phyloP scores from a whole-genome alignment of 2,113 vertebrate species.

The Conger conger region DNA sequence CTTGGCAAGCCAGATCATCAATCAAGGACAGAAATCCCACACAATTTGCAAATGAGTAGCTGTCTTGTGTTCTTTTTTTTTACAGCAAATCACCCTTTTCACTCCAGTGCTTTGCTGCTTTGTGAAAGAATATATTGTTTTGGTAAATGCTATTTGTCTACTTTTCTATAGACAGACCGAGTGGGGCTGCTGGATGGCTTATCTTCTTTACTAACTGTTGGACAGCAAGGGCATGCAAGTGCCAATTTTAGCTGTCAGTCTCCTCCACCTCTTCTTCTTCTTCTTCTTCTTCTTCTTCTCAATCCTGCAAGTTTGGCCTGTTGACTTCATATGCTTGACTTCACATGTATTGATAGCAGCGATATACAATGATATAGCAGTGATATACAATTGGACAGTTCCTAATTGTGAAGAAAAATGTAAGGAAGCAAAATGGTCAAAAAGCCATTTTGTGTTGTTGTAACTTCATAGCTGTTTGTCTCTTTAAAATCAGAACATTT shows the following conservation, averaged over 20 bases:
- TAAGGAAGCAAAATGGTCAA: not conserved
- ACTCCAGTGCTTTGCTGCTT: not conserved
- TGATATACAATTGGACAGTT: no score
- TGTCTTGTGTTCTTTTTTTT: not conserved
- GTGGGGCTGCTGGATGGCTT: no score
- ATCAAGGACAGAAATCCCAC: not conserved
- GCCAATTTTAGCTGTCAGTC: no score
- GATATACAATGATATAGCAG: no score
- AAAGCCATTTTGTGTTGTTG: not conserved
- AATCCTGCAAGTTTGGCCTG: no score
- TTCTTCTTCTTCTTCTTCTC: no score
- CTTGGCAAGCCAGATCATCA: not conserved
- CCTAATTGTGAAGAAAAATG: not conserved
- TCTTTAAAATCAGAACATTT: not conserved
- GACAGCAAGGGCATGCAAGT: no score
- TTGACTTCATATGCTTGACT: no score
- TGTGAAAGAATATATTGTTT: not conserved
- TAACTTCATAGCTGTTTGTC: not conserved
- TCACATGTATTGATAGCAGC: no score
- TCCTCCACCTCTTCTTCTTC: no score
- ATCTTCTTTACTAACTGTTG: no score
- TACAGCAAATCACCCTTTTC: constrained; percentile 1
- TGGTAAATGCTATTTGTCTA: not conserved
- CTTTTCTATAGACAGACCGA: not conserved
- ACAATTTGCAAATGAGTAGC: constrained; percentile 23